Conservation (phyloP, 2,113 vertebrate genomes). For the Rattus rattus region DNA sequence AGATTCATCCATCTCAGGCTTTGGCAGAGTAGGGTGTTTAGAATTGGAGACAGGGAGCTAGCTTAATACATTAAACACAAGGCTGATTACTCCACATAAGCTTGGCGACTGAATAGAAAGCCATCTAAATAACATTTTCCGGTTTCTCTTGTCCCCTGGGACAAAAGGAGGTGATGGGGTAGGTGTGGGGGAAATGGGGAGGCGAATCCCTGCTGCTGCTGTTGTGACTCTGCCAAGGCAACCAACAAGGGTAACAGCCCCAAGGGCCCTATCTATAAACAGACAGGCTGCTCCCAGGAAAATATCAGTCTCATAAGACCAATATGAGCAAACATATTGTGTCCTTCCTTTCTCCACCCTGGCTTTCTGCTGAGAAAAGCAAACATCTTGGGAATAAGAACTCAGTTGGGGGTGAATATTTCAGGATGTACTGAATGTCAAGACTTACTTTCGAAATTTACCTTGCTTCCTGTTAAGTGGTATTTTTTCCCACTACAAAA, state of each 20-base stretch:
- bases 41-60: conserved; percentile 22
- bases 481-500: conserved; percentile 9
- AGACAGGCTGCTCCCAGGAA: conserved; percentile 43
- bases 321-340: background rate
- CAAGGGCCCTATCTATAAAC: conserved; percentile 35
- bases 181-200: background rate
- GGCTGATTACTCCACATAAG: background rate
- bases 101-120: conserved; percentile 20
- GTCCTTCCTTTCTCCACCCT: background rate
- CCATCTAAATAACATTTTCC: conserved; percentile 12
- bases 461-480: conserved; percentile 67
- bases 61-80: conserved; percentile 42
- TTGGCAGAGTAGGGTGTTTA: conserved; percentile 43
- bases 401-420: conserved; percentile 54
- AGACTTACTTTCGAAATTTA: conserved; percentile 64
- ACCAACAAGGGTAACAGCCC: background rate
- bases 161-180: background rate
- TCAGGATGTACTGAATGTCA: conserved; percentile 51
- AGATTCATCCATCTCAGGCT: background rate
- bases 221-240: conserved; percentile 49
- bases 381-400: conserved; percentile 57
- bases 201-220: background rate
- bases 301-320: background rate
- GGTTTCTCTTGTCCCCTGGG: conserved; percentile 36
- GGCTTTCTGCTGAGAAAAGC: conserved; percentile 52